Evolutionary conservation across 2,888 invertebrate species (phyloP), one percentile per base, ranked within the genome.

Genomic region (Amiota mariae): DNA sequence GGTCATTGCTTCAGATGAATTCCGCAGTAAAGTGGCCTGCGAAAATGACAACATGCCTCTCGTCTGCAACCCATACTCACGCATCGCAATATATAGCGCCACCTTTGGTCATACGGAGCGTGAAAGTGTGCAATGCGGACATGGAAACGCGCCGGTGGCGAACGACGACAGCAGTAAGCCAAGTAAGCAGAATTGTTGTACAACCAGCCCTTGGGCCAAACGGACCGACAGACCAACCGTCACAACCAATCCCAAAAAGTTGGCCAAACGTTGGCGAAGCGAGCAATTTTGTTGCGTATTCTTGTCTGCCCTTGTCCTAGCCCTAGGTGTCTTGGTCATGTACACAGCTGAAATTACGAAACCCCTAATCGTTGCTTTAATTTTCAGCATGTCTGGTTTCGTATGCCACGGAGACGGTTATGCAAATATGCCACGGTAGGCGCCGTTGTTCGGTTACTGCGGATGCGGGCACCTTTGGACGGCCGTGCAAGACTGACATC

Each of bases 31-130:
- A 92, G 94, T 97, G 86, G 96, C 96, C 78, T 98, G 98, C 91
- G 96, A 97, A 90, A 96, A 96, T 88, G 96, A 97, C 87, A 93
- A 95, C 84, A 93, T 98, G 87, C 94, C 95, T 88, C 92, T 98
- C 87, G 93, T 94, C 88, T 98, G 98, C 91, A 94, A 95, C 91
- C 95, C 95, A 68, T 95, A 95, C 89, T 94, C 95, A 12, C 92
- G 97, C 86, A 94, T 98, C 71, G 97, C 97, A 72, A 94, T 98
- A 87, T 97, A 96, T 91, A 97, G 97, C 61, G 97, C 98, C 54
- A 94, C 95, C 90, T 98, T 96, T 89, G 98, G 98, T 8, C 93
- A 97, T 79, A 96, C 96, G 0, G 95, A 95, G 87, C 95, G 95
- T 85, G 96, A 97, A 90, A 96, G 95, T 81, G 93, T 95, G 79